These are phyloP conservation scores for Anastatus disparis DNA, from an alignment of 1,140 invertebrate genomes.

Conservation along the genomic window DNA sequence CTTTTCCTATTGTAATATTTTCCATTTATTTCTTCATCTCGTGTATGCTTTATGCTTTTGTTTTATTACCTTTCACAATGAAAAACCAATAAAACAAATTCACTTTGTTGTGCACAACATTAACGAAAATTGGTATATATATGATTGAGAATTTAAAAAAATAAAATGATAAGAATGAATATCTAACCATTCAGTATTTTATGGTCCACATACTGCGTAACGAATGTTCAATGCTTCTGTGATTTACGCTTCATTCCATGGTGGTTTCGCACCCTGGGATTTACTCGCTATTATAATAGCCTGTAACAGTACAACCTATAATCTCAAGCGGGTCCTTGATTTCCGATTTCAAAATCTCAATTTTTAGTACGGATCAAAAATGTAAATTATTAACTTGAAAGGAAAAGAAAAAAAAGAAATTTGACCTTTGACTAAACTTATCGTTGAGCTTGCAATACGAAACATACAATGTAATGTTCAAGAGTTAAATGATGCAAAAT, in stretches of 20 bases:
- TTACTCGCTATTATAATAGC: constrained; percentile 18
- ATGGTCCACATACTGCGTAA: constrained; percentile 61
- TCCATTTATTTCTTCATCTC: neutral
- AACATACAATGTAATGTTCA: too few relatives aligned
- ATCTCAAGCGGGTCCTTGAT: neutral
- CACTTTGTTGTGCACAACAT: constrained; percentile 48
- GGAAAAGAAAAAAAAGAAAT: too few relatives aligned
- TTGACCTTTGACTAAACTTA: too few relatives aligned
- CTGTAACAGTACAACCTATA: neutral
- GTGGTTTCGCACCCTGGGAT: neutral
- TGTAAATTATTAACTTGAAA: too few relatives aligned
- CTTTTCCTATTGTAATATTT: neutral
- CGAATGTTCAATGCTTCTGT: constrained; percentile 62
- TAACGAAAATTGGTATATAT: neutral
- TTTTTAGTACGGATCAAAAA: too few relatives aligned
- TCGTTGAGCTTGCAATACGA: too few relatives aligned
- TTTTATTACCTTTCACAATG: neutral
- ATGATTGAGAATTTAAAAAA: neutral
- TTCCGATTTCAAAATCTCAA: neutral
- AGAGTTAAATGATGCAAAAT: too few relatives aligned
- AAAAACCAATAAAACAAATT: constrained; percentile 58
- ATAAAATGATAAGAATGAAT: constrained; percentile 15
- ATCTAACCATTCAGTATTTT: constrained; percentile 47
- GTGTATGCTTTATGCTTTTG: neutral
- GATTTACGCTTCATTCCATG: constrained; percentile 62